phyloP scores from a whole-genome alignment of 2,797 vertebrate genomes.

The Zonotrichia albicollis region DNA sequence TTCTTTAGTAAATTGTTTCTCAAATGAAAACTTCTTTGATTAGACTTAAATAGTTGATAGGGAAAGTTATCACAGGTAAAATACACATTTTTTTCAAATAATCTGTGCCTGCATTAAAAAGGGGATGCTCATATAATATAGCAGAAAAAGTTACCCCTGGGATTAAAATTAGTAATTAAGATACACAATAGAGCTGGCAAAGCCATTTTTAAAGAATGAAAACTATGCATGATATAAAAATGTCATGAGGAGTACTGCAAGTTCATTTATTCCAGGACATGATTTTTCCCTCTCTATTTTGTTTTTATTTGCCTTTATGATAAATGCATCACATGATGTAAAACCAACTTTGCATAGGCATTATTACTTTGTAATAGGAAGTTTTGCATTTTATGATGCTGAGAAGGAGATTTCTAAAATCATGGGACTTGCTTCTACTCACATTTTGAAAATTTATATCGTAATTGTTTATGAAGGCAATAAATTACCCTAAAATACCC shows the following conservation, averaged over 20 bases:
- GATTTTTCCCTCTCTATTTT: not conserved
- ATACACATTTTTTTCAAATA: not conserved
- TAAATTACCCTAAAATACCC: not conserved
- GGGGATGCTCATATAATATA: not conserved
- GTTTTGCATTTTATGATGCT: not conserved
- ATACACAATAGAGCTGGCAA: not conserved
- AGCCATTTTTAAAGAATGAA: not conserved
- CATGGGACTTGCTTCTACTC: not conserved
- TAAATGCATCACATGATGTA: not conserved
- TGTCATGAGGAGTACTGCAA: not conserved
- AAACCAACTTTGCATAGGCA: not conserved
- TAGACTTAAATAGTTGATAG: not conserved
- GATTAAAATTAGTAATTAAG: not conserved
- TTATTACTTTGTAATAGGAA: not conserved
- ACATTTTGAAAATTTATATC: not conserved
- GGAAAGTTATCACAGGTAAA: not conserved
- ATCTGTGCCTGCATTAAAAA: not conserved
- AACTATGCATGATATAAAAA: not conserved
- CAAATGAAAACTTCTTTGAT: not conserved
- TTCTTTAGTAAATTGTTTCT: not conserved
- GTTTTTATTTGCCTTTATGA: not conserved
- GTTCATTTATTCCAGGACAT: not conserved
- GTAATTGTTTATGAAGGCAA: not conserved
- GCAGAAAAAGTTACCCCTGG: not conserved
- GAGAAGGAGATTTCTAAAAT: not conserved